phyloP scores from a whole-genome alignment of 2,797 vertebrate genomes.

The Xenops minutus region DNA sequence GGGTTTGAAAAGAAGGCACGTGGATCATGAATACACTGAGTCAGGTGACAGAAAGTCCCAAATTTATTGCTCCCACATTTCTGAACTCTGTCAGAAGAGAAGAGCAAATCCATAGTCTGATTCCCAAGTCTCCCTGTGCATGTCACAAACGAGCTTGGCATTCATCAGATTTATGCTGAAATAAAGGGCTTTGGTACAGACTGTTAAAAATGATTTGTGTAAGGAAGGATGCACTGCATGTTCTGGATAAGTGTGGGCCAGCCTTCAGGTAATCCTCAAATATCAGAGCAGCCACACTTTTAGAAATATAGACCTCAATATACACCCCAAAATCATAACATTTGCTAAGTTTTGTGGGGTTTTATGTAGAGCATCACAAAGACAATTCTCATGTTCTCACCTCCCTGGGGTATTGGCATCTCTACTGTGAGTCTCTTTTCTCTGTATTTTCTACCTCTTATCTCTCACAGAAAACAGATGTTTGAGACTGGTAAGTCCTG shows the following conservation, averaged over 20 bases:
- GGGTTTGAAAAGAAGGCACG: background rate
- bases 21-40: background rate
- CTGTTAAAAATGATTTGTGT: background rate
- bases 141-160: background rate
- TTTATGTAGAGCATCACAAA: background rate
- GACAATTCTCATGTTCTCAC: background rate
- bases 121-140: background rate
- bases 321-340: background rate
- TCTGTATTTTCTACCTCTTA: background rate
- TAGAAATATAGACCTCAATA: background rate
- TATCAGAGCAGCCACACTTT: background rate
- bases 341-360: rapidly evolving
- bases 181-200: background rate
- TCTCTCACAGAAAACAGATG: background rate
- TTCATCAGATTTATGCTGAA: background rate
- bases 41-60: background rate
- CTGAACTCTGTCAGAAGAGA: background rate
- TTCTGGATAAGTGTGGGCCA: background rate
- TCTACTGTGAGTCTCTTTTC: background rate
- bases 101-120: background rate
- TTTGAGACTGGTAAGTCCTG: background rate
- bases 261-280: background rate
- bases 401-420: background rate
- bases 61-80: background rate
- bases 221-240: background rate